A percentile compares a stretch with the other conserved stretches of the same genome.
Evolutionary conservation across 2,888 invertebrate genomes (phyloP).

Genomic region (Temnothorax ravouxi): DNA sequence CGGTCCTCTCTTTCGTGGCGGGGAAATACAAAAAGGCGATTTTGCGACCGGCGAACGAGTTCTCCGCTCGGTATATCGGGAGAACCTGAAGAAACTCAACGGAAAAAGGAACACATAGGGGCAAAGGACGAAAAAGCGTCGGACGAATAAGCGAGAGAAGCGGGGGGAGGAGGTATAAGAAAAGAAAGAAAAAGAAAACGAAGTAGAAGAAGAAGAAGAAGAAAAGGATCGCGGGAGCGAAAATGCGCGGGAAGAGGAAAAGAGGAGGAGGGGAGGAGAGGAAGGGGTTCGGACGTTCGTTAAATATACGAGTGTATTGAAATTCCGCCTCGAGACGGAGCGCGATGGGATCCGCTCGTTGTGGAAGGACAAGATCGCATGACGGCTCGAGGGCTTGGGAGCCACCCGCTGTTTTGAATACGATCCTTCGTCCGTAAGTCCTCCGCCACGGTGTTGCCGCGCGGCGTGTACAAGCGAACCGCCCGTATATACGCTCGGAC

Average conservation of each 20-base stretch:
- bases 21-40: conserved; percentile 78
- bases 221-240: conserved; percentile 35
- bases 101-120: conserved; percentile 61
- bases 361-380: conserved; percentile 84
- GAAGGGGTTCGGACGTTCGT: conserved; percentile 78
- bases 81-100: conserved; percentile 60
- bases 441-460: conserved; percentile 66
- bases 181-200: conserved; percentile 48
- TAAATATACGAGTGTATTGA: conserved; percentile 85
- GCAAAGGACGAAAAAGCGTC: conserved; percentile 53
- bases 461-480: conserved; percentile 69
- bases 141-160: conserved; percentile 44
- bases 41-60: conserved; percentile 71
- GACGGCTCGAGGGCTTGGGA: conserved; percentile 80
- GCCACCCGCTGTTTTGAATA: conserved; percentile 85
- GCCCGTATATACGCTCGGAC: conserved; percentile 64
- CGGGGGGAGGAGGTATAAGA: conserved; percentile 46
- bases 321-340: conserved; percentile 81
- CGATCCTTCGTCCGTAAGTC: conserved; percentile 77
- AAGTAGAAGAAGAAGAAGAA: conserved; percentile 28
- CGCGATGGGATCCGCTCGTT: conserved; percentile 81
- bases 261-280: conserved; percentile 19
- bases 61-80: conserved; percentile 66
- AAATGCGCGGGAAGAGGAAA: conserved; percentile 27
- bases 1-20: conserved; percentile 64